Percentiles rank a stretch among this genome's conserved stretches.
phyloP scores from a whole-genome alignment of 1,140 invertebrate genomes.

The Triops longicaudatus region DNA sequence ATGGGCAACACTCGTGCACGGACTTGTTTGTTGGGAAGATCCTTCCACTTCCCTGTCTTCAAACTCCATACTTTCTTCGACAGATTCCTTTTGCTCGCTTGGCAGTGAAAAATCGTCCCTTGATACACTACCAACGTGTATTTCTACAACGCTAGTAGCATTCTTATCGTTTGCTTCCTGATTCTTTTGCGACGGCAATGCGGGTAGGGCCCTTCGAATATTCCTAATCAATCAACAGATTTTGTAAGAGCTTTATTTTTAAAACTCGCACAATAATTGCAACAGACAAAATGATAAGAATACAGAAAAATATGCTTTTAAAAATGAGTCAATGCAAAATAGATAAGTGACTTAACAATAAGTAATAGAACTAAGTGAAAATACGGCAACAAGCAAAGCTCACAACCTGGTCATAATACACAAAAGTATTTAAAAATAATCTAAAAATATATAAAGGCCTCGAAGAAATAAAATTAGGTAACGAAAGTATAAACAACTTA shows the following conservation, averaged over 20 bases:
- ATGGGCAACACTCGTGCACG: constrained; percentile 31
- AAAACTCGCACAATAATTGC: no score
- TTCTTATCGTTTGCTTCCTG: neutral
- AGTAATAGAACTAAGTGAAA: no score
- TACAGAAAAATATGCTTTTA: no score
- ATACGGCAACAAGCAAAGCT: no score
- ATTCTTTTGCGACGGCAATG: neutral
- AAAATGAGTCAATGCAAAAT: no score
- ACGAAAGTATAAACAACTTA: no score
- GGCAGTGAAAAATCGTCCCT: neutral
- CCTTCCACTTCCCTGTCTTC: constrained; percentile 33
- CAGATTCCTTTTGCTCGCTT: neutral
- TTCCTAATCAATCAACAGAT: neutral
- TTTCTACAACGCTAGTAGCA: neutral
- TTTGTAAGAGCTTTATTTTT: neutral
- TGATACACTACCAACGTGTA: neutral
- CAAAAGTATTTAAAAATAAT: no score
- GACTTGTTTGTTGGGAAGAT: constrained; percentile 33
- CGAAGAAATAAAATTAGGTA: no score
- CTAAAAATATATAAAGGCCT: no score
- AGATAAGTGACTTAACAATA: no score
- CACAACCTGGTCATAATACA: no score
- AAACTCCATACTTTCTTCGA: constrained; percentile 6
- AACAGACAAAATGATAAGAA: neutral
- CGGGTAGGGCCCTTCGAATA: neutral